Conservation (phyloP, 2,113 vertebrate species). For the Rhinoptilus africanus region DNA sequence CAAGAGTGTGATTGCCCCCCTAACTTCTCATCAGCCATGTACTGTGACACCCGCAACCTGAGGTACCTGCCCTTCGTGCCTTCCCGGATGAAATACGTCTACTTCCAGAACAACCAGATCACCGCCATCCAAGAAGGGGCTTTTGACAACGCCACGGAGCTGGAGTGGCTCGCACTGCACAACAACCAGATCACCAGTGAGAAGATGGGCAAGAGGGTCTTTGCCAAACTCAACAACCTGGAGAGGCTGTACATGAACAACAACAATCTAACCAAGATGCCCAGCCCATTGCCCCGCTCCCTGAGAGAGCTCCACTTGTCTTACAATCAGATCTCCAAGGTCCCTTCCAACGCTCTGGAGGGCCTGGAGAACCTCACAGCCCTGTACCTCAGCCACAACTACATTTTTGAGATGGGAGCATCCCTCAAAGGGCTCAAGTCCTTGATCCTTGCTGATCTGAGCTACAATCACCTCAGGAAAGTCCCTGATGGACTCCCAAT, state of each 20-base stretch:
- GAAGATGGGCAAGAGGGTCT: constrained; percentile 81
- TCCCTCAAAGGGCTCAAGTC: constrained; percentile 83
- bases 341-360: constrained; percentile 80
- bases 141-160: constrained; percentile 86
- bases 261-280: constrained; percentile 90
- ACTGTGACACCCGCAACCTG: constrained; percentile 89
- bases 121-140: constrained; percentile 82
- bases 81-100: constrained; percentile 90
- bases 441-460: constrained; percentile 86
- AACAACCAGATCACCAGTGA: constrained; percentile 87
- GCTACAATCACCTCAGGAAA: constrained; percentile 86
- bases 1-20: constrained; percentile 92
- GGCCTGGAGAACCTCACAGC: constrained; percentile 92
- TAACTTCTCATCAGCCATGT: constrained; percentile 89
- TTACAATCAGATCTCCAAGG: constrained; percentile 85
- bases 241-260: constrained; percentile 91
- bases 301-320: constrained; percentile 87
- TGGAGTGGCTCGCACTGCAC: constrained; percentile 92
- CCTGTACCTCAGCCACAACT: constrained; percentile 89
- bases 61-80: constrained; percentile 87
- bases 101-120: constrained; percentile 94
- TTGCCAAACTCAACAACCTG: constrained; percentile 81
- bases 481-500: constrained; percentile 85
- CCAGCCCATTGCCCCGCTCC: constrained; percentile 83
- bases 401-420: constrained; percentile 82